These are phyloP conservation scores for Ophiothrix spiculata DNA, from an alignment of 35 echinoderm and acorn worm species.

Conservation along the genomic window DNA sequence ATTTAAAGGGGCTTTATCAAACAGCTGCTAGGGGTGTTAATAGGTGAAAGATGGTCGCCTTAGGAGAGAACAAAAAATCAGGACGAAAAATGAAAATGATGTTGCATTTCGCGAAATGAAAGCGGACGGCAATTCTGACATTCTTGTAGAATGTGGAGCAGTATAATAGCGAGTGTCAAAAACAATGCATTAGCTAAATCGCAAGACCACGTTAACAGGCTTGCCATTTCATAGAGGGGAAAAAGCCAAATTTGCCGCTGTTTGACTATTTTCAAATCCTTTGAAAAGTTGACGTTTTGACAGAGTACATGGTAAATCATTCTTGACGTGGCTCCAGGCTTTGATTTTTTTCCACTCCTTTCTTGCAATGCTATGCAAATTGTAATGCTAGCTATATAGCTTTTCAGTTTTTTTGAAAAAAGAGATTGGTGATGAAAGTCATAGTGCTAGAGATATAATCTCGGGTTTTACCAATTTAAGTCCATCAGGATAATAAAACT, in stretches of 20 bases:
- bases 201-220: constrained; percentile 7
- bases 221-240: constrained; percentile 14
- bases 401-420: constrained; percentile 1
- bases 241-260: constrained; percentile 14
- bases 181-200: constrained; percentile 10
- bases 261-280: neutral
- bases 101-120: neutral
- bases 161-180: constrained; percentile 4
- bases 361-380: neutral
- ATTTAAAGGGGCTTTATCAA: neutral
- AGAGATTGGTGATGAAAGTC: neutral
- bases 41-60: neutral
- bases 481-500: neutral
- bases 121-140: neutral
- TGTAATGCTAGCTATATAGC: neutral
- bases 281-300: constrained; percentile 11
- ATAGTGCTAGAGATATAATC: neutral
- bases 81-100: neutral
- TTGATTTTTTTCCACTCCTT: neutral
- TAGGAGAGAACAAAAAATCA: neutral
- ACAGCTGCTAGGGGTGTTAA: neutral
- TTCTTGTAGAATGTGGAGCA: neutral
- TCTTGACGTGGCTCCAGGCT: neutral
- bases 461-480: neutral
- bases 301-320: neutral